Percentiles rank a stretch among this genome's conserved stretches.
Conservation (phyloP, 2,113 vertebrate genomes). For the Copsychus sechellarum region DNA sequence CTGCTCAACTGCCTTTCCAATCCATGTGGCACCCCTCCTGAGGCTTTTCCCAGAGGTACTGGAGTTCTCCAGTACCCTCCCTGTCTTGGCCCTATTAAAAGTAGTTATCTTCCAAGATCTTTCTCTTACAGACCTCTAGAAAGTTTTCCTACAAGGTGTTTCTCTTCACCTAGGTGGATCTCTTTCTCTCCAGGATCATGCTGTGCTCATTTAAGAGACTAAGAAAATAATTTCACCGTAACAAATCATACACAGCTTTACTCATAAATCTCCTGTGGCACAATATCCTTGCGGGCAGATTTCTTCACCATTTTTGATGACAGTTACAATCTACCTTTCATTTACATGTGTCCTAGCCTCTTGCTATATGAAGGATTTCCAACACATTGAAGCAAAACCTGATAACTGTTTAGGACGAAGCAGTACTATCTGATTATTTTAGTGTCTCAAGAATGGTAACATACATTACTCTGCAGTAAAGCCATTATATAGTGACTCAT, state of each 20-base stretch:
- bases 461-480: not conserved
- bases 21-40: not conserved
- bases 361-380: conserved; percentile 1
- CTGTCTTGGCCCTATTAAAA: not conserved
- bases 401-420: conserved; percentile 13
- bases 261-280: not conserved
- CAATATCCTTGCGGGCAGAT: not conserved
- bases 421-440: not conserved
- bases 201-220: not conserved
- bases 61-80: not conserved
- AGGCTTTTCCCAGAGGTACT: not conserved
- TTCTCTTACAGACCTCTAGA: not conserved
- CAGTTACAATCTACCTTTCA: not conserved
- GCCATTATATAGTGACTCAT: not conserved
- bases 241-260: not conserved
- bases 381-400: not conserved
- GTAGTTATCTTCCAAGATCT: not conserved
- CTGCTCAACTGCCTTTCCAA: not conserved
- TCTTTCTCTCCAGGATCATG: not conserved
- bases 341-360: not conserved
- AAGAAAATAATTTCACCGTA: not conserved
- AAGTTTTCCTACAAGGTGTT: not conserved
- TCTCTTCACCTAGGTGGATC: not conserved
- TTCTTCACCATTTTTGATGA: not conserved
- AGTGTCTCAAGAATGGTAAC: not conserved